Evolutionary conservation across 1,140 invertebrate species (phyloP).

Genomic region (Doryteuthis pealeii): DNA sequence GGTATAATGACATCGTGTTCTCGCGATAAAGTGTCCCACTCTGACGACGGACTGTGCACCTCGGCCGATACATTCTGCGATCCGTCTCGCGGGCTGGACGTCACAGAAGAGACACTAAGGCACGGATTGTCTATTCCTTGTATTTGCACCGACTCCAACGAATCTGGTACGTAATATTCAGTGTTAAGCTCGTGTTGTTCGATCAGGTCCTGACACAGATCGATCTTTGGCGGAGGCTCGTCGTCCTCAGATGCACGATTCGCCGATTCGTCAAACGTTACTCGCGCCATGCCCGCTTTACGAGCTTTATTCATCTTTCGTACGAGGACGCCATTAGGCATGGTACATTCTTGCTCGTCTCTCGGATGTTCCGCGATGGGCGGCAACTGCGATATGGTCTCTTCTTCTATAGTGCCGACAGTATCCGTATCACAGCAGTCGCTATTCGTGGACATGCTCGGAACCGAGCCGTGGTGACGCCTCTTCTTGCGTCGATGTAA

Average conservation of each 20-base stretch:
- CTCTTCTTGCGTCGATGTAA: conserved; percentile 6
- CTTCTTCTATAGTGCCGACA: conserved; percentile 27
- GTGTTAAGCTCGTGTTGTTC: conserved; percentile 11
- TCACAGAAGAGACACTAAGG: conserved; percentile 17
- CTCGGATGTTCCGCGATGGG: conserved; percentile 23
- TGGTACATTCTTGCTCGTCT: conserved; percentile 21
- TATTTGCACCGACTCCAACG: background rate
- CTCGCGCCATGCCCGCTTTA: conserved; percentile 32
- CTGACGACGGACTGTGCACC: conserved; percentile 20
- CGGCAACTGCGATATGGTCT: conserved; percentile 25
- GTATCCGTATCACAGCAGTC: conserved; percentile 28
- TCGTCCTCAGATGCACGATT: conserved; percentile 29
- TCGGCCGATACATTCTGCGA: conserved; percentile 29
- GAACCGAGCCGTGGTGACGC: conserved; percentile 17
- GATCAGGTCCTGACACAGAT: conserved; percentile 1
- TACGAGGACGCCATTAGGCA: conserved; percentile 10
- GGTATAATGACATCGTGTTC: background rate
- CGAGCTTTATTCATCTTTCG: conserved; percentile 23
- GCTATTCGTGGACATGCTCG: conserved; percentile 25
- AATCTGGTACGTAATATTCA: background rate
- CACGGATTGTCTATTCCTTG: conserved; percentile 18
- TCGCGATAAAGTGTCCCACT: background rate
- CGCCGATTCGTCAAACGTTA: conserved; percentile 41
- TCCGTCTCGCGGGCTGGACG: conserved; percentile 17
- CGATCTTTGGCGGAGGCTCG: background rate